These are phyloP conservation scores for Serranus cabrilla DNA, from an alignment of 2,797 vertebrate species.

Conservation along the genomic window DNA sequence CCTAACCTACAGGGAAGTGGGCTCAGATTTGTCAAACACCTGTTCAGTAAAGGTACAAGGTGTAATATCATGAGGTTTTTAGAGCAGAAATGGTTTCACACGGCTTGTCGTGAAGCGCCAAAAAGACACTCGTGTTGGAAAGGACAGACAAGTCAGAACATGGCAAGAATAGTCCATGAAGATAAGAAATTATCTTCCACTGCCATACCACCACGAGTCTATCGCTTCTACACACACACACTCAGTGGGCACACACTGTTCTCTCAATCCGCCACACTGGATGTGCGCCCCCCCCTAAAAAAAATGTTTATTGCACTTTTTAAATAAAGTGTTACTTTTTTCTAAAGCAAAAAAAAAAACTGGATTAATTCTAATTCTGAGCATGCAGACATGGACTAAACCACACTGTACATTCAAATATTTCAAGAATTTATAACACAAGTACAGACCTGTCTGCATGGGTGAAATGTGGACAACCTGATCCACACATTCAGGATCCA, in stretches of 20 bases:
- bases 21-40: constrained; percentile 3
- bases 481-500: constrained; percentile 20
- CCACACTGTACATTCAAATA: constrained; percentile 3
- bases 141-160: constrained; percentile 52
- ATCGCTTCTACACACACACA: constrained; percentile 30
- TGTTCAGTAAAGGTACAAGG: neutral
- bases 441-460: constrained; percentile 20
- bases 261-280: constrained; percentile 14
- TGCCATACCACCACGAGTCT: constrained; percentile 46
- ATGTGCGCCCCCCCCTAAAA: constrained; percentile 18
- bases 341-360: neutral
- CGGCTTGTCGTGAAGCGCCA: constrained; percentile 9
- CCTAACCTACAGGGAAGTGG: constrained; percentile 12
- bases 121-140: constrained; percentile 22
- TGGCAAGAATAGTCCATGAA: constrained; percentile 55
- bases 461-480: constrained; percentile 9
- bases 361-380: constrained; percentile 11
- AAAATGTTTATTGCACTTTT: neutral
- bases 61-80: constrained; percentile 1
- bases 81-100: constrained; percentile 1
- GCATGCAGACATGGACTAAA: constrained; percentile 20
- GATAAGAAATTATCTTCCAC: constrained; percentile 72
- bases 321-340: neutral
- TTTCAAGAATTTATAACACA: constrained; percentile 12
- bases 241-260: constrained; percentile 20